Evolutionary conservation across 2,113 vertebrate genomes (phyloP).

Genomic region (Panthera leo): DNA sequence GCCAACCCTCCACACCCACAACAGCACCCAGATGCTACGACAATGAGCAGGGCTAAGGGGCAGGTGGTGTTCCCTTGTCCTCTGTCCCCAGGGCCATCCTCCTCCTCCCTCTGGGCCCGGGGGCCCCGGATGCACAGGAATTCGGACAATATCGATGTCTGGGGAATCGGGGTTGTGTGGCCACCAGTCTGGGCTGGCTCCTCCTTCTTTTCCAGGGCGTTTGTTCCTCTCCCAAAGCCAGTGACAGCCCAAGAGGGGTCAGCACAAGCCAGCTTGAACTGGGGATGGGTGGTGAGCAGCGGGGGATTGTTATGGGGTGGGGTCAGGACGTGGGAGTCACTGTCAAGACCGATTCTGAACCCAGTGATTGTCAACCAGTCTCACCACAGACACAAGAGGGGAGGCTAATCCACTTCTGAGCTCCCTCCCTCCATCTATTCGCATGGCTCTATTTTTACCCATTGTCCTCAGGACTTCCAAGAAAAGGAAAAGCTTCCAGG

Average conservation of each 20-base stretch:
- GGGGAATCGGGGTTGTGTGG: not conserved
- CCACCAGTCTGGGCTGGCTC: not conserved
- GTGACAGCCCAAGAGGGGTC: not conserved
- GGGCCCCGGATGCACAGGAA: not conserved
- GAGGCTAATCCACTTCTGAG: not conserved
- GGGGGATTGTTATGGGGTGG: not conserved
- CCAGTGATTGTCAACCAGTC: not conserved
- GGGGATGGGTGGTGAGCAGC: not conserved
- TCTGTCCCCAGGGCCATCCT: not conserved
- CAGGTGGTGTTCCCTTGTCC: not conserved
- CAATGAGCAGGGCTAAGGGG: no score
- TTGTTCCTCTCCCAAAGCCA: not conserved
- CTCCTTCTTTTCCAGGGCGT: not conserved
- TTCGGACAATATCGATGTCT: not conserved
- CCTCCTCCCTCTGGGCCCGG: accelerated
- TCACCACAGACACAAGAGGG: not conserved
- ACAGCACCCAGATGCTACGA: not conserved
- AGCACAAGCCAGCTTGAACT: not conserved
- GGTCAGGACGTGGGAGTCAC: not conserved
- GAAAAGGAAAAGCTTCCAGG: not conserved
- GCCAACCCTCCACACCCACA: not conserved
- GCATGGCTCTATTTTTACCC: not conserved
- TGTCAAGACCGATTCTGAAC: not conserved
- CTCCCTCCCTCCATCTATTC: not conserved
- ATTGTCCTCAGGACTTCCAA: not conserved